A percentile compares a stretch with the other conserved stretches of the same genome.
These are phyloP conservation scores for Troglohyphantes excavatus DNA, from an alignment of 2,888 invertebrate species.

Conservation along the genomic window DNA sequence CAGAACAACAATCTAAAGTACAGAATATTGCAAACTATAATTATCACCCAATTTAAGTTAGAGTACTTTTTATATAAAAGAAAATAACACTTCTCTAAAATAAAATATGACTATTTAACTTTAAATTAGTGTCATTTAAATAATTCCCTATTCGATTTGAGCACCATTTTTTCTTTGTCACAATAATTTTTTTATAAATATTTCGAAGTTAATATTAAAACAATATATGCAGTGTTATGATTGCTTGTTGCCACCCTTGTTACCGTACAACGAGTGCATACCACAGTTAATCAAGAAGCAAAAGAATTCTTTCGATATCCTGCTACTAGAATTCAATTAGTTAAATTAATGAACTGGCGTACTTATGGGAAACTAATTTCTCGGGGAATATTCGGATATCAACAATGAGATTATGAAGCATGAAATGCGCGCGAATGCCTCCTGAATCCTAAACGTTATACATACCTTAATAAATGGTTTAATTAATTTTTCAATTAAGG, in stretches of 20 bases:
- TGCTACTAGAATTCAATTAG: conserved; percentile 15
- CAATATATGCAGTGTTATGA: too few species aligned
- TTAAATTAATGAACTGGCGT: conserved; percentile 18
- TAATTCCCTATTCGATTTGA: too few species aligned
- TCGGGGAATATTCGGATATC: conserved; percentile 11
- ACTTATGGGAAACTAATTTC: conserved; percentile 39
- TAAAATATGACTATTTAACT: too few species aligned
- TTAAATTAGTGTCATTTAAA: too few species aligned
- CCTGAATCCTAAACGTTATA: background rate
- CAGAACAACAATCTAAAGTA: too few species aligned
- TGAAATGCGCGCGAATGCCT: conserved; percentile 23
- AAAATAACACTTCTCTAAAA: too few species aligned
- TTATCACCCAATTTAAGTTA: too few species aligned
- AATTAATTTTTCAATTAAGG: conserved; percentile 49
- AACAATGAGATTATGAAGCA: conserved; percentile 38
- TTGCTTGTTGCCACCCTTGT: background rate
- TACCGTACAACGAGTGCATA: background rate
- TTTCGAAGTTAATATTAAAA: too few species aligned
- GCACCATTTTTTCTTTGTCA: too few species aligned
- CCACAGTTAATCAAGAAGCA: background rate
- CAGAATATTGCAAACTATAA: too few species aligned
- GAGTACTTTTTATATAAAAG: too few species aligned
- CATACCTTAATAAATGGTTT: conserved; percentile 39
- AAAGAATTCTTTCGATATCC: background rate
- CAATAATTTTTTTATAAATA: too few species aligned